Base-by-base conservation (phyloP, 2,888 invertebrate genomes). In the Coecobrya sp. region DNA sequence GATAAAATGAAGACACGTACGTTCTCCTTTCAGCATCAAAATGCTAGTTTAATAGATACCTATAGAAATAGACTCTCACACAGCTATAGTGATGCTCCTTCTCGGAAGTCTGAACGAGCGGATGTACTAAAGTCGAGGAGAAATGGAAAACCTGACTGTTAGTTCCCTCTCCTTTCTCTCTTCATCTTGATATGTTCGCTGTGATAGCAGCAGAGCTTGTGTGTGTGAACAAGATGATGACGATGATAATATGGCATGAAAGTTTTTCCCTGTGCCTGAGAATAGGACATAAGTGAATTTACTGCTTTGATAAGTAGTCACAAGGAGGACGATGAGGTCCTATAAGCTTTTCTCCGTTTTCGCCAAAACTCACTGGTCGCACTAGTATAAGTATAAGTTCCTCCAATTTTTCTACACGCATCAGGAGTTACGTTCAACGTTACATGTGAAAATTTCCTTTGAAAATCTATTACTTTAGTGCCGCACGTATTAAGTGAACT, bases 1-100 rank as follows among this genome's bases (percentile, higher is more conserved):
- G 59, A 49, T 22, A 81, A 84, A 84, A 84, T 84, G 62, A 62
- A 84, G 45, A 55, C 84, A 84, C 84, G 84, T 84, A 30, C 81
- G 81, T 81, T 36, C 81, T 52, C 79, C 49, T 36, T 81, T 19
- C 22, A 30, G n/a, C 16, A 30, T 36, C n/a, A 19, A 42, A 81
- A 81, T 59, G 55, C 36, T n/a, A 36, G 36, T 81, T 81, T 81
- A 55, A 81, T 59, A 59, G 59, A 55, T 19, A 59, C 13, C 5
- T 76, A 25, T 49, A 76, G 25, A 49, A 76, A 76, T 76, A 22
- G 16, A 13, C 22, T 25, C 30, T 1, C 49, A 45, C 45, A 45
- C 27, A n/a, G n/a, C n/a, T 36, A 4, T 36, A 36, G 3, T 70
- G 11, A 5, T 45, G 25, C 10, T 81, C n/a, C 30, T 27, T 10